Conservation (phyloP, 1,140 invertebrate genomes). For the Aleiodes sp. region DNA sequence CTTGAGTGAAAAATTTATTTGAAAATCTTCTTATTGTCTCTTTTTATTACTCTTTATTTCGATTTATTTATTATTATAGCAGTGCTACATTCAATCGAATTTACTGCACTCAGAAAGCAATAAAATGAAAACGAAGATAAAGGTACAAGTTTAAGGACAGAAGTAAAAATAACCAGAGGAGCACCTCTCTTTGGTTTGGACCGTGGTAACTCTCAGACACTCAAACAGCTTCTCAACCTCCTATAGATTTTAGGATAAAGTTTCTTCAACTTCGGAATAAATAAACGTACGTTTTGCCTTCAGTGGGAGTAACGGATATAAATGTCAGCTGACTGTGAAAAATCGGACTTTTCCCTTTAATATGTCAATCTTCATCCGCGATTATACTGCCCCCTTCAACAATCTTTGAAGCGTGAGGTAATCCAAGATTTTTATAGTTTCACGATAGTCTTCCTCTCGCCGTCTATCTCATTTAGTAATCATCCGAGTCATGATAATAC, state of each 20-base stretch:
- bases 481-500: neutral
- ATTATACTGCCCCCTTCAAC: constrained; percentile 12
- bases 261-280: constrained; percentile 8
- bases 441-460: neutral
- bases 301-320: constrained; percentile 22
- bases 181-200: no score
- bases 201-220: neutral
- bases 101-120: constrained; percentile 31
- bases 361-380: constrained; percentile 19
- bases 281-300: constrained; percentile 1
- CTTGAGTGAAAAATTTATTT: no score
- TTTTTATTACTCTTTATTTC: neutral
- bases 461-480: neutral
- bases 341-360: neutral
- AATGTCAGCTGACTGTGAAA: constrained; percentile 11
- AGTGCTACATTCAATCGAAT: constrained; percentile 21
- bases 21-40: no score
- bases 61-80: constrained; percentile 18
- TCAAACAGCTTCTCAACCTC: neutral
- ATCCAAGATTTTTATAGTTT: constrained; percentile 30
- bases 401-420: neutral
- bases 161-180: constrained; percentile 7
- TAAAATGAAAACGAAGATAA: constrained; percentile 29
- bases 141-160: neutral
- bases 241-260: constrained; percentile 35